phyloP scores from a whole-genome alignment of 2,113 vertebrate genomes.

The Equus przewalskii region DNA sequence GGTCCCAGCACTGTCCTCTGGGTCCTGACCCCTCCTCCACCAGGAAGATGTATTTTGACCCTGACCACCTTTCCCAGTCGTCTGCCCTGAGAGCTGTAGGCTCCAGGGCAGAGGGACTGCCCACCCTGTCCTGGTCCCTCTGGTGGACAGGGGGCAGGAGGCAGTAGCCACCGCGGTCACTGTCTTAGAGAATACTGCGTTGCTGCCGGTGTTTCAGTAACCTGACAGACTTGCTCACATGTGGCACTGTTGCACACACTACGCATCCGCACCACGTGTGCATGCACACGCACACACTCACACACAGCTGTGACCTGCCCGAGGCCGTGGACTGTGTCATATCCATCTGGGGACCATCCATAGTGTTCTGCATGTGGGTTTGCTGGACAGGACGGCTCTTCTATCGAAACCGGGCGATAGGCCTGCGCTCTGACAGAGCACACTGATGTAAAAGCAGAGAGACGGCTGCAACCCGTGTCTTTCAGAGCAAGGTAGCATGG shows the following conservation, averaged over 20 bases:
- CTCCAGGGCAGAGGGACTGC: background rate
- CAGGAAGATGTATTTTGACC: background rate
- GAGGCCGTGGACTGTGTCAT: background rate
- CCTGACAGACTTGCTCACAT: background rate
- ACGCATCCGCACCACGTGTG: too few relatives aligned
- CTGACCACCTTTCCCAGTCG: background rate
- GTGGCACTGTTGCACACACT: background rate
- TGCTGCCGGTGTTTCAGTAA: background rate
- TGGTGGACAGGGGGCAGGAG: background rate
- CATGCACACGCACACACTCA: too few relatives aligned
- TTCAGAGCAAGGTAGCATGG: background rate
- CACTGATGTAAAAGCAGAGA: fast-evolving
- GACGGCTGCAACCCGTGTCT: background rate
- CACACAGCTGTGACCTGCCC: background rate
- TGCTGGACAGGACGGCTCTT: background rate
- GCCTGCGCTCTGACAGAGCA: background rate
- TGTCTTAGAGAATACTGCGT: background rate
- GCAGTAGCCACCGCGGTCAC: too few relatives aligned
- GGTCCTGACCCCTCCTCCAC: background rate
- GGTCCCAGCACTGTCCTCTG: background rate
- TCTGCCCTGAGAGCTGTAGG: background rate
- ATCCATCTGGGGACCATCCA: background rate
- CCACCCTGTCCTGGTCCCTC: too few relatives aligned
- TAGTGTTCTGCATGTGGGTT: background rate
- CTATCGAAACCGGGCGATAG: background rate